phyloP scores from a whole-genome alignment of 2,797 vertebrate species.

The Propithecus deckenii region DNA sequence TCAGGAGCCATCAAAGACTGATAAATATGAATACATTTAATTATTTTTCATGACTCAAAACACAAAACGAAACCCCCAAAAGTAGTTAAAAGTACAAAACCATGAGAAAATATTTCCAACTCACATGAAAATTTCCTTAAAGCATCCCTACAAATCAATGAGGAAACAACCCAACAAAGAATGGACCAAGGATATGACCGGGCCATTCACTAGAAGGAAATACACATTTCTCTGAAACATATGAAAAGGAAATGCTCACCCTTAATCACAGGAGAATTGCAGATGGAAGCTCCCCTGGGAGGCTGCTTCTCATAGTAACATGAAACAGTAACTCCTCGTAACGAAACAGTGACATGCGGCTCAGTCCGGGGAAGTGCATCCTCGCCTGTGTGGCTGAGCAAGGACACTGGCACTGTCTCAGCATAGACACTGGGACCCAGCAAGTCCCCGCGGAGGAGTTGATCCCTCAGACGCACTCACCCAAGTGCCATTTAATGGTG shows the following conservation, averaged over 20 bases:
- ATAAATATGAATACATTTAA: not conserved
- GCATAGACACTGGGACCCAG: not conserved
- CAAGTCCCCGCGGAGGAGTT: not conserved
- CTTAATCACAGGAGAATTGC: not conserved
- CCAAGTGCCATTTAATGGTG: not conserved
- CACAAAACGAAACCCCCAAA: not conserved
- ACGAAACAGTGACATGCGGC: not conserved
- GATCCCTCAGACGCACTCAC: not conserved
- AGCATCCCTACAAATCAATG: not conserved
- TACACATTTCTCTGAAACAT: not conserved
- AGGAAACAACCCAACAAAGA: not conserved
- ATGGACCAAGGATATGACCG: too few relatives aligned
- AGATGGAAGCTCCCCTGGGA: not conserved
- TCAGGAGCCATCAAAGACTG: constrained; percentile 31
- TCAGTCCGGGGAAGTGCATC: not conserved
- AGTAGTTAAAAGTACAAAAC: not conserved
- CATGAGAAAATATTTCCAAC: not conserved
- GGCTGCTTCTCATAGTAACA: accelerated
- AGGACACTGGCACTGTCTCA: not conserved
- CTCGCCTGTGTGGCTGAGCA: not conserved
- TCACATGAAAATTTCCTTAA: not conserved
- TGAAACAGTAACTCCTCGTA: not conserved
- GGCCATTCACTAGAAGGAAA: not conserved
- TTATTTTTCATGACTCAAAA: not conserved
- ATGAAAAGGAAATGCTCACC: not conserved